Conservation (phyloP, 2,888 invertebrate genomes). For the Hemistola chrysoprasaria region DNA sequence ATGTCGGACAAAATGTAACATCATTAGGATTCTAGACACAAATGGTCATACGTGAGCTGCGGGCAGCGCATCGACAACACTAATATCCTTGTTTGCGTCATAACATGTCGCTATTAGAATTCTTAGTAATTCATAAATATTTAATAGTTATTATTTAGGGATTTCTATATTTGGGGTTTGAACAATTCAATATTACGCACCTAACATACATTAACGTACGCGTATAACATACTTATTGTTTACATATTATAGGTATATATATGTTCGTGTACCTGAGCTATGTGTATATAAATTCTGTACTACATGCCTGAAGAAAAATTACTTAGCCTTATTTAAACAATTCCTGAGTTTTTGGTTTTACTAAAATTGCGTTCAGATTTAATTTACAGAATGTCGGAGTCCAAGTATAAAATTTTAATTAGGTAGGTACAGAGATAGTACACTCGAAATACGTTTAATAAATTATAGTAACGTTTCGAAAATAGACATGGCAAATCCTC, state of each 20-base stretch:
- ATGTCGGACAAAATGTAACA: slow-evolving; percentile 58
- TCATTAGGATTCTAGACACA: slow-evolving; percentile 73
- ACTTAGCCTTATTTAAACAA: no score
- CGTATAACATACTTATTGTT: no score
- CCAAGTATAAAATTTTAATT: slow-evolving; percentile 15
- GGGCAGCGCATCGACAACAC: slow-evolving; percentile 51
- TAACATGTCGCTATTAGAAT: slow-evolving; percentile 48
- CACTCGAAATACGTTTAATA: slow-evolving; percentile 11
- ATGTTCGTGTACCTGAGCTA: no score
- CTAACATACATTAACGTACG: no score
- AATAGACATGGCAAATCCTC: slow-evolving; percentile 34
- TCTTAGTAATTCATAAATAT: slow-evolving; percentile 37
- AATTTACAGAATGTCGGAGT: slow-evolving; percentile 9
- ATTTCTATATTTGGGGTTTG: slow-evolving; percentile 2
- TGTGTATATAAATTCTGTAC: no score
- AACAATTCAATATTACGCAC: no score
- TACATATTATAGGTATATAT: no score
- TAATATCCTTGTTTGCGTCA: slow-evolving; percentile 57
- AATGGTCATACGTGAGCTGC: slow-evolving; percentile 69
- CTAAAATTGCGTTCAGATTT: slow-evolving; percentile 20
- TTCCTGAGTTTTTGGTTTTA: no score
- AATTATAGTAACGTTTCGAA: slow-evolving; percentile 18
- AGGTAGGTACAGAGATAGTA: slow-evolving; percentile 9
- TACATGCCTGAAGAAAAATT: no score
- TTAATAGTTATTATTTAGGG: slow-evolving; percentile 29